Base-by-base conservation (phyloP, 2,888 invertebrate species). In the Arge pagana region DNA sequence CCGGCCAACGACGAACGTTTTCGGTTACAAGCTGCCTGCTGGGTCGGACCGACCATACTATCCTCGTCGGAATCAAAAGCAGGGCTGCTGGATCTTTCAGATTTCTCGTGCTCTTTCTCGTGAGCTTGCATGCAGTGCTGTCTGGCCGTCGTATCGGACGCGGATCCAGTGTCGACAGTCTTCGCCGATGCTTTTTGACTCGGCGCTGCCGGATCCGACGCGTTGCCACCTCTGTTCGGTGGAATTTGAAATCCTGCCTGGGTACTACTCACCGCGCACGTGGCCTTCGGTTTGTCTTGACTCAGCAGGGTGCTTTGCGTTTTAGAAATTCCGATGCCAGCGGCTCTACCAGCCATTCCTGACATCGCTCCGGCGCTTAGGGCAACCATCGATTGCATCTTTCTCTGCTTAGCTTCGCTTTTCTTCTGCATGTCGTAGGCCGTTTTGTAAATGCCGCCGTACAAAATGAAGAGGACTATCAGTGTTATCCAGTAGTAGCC, bases 401-500 rank as follows among this genome's bases (percentile, higher is more conserved):
- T 95, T 23, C 93, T 85, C 70, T 96, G 94, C 66, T 97, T 97
- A 0, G 93, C 95, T 78, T 96, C 94, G 64, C 96, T 94, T 72
- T 96, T 95, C 74, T 93, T 93, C 75, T 97, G 96, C 91, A 98
- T 93, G 64, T 94, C 93, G 71, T 96, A 93, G 4, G 97, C 98
- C 30, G 96, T 96, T 74, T 93, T 93, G 77, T 97, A 98, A 68
- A 98, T 98, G 7, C 96, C 97, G 40, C 93, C 94, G 75, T 99
- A 99, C 7, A 99, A 82, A 53, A 94, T 88, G 72, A 97, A 94
- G 56, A 99, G 84, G 31, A 99, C 95, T 50, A 96, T 87, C 24
- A 99, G 80, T 0, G 99, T 99, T 35, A 91, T 94, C 97, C 96
- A 99, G 75, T 96, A 98, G 77, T 98, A 98, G 41, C 90, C 91